Percentiles rank a stretch among this genome's conserved stretches.
These are phyloP conservation scores for Amphiduros pacificus DNA, from an alignment of 2,888 invertebrate species.

Conservation along the genomic window DNA sequence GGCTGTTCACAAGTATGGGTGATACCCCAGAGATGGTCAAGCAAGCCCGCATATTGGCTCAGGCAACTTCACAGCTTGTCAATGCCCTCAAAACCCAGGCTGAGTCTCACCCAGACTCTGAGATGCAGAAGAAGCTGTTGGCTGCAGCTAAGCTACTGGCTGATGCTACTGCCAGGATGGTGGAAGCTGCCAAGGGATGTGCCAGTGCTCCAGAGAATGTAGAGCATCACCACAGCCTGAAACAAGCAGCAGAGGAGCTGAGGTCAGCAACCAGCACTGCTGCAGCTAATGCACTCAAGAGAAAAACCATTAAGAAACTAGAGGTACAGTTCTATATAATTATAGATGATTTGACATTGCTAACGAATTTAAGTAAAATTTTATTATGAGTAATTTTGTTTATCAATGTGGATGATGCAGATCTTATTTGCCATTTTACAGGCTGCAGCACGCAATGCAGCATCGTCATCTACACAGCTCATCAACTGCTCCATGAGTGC, in stretches of 20 bases:
- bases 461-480: conserved; percentile 87
- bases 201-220: conserved; percentile 83
- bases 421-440: conserved; percentile 29
- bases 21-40: conserved; percentile 93
- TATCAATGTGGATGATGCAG: neutral
- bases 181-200: conserved; percentile 92
- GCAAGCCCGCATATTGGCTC: conserved; percentile 84
- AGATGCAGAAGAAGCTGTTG: conserved; percentile 83
- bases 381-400: too few species aligned
- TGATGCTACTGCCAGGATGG: conserved; percentile 95
- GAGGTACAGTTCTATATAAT: conserved; percentile 61
- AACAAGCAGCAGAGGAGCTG: conserved; percentile 90
- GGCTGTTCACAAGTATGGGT: conserved; percentile 79
- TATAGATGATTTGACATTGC: too few species aligned
- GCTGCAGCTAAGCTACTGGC: conserved; percentile 92
- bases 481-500: conserved; percentile 86
- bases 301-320: conserved; percentile 71
- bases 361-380: too few species aligned
- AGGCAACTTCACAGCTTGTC: conserved; percentile 89
- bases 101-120: conserved; percentile 82
- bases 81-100: conserved; percentile 94
- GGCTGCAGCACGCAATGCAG: conserved; percentile 79
- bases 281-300: conserved; percentile 78
- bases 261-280: conserved; percentile 83
- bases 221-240: conserved; percentile 79